These are phyloP conservation scores for Cossypha dichroa DNA, from an alignment of 2,797 vertebrate species.

Conservation along the genomic window DNA sequence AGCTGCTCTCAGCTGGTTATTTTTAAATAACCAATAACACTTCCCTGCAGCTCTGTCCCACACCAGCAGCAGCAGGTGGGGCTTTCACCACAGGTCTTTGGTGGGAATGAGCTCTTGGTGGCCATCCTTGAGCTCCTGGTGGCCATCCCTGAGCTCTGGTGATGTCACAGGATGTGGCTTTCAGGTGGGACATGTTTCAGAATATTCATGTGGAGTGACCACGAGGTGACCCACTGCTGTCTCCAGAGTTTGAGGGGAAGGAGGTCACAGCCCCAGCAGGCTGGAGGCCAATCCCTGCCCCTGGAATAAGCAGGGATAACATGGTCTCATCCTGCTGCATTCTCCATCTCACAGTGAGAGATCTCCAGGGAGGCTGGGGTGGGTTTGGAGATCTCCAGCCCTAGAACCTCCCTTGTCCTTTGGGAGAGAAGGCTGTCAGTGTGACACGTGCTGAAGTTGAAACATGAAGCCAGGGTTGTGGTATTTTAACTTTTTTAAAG, in stretches of 20 bases:
- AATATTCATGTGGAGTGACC: no score
- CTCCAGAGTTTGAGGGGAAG: no score
- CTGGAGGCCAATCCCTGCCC: no score
- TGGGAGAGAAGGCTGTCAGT: rapidly evolving
- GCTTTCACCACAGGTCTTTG: background rate
- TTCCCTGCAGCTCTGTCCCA: background rate
- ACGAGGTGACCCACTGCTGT: no score
- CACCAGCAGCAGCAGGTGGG: background rate
- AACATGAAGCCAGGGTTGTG: background rate
- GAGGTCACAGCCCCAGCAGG: no score
- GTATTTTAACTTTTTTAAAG: background rate
- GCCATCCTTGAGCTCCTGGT: no score
- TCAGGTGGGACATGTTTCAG: background rate
- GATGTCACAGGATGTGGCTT: background rate
- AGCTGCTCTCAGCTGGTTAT: slow-evolving; percentile 36
- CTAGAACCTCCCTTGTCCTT: background rate
- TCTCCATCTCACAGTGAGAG: background rate
- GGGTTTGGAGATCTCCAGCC: background rate
- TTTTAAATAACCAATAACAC: slow-evolving; percentile 4
- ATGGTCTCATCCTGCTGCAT: background rate
- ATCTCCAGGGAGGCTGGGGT: background rate
- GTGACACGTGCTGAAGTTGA: background rate
- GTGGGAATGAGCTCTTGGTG: background rate
- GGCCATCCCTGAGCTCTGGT: no score
- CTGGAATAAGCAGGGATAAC: rapidly evolving